Conservation (phyloP, 2,113 vertebrate genomes). For the Scytalopus superciliaris region DNA sequence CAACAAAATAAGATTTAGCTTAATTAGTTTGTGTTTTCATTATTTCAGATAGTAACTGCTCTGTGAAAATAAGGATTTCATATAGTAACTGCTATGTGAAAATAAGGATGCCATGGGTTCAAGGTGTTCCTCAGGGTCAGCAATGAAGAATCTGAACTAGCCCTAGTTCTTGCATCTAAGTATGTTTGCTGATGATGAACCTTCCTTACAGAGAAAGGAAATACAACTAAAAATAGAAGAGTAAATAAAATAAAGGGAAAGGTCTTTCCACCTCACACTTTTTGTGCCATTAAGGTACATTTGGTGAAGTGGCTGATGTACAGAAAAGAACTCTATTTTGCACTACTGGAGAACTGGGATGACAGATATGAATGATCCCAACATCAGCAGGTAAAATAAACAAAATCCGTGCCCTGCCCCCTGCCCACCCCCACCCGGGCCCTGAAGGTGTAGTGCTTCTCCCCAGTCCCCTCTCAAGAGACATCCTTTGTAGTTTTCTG, state of each 20-base stretch:
- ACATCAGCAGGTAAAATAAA: not conserved
- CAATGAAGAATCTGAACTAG: not conserved
- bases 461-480: not conserved
- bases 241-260: not conserved
- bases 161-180: not conserved
- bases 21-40: not conserved
- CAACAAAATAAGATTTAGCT: not conserved
- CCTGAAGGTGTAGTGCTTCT: not conserved
- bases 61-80: not conserved
- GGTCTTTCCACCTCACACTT: not conserved
- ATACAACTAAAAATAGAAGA: not conserved
- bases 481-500: not conserved
- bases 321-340: not conserved
- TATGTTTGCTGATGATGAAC: not conserved
- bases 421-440: not conserved
- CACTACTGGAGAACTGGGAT: not conserved
- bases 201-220: not conserved
- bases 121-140: not conserved
- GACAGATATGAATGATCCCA: not conserved
- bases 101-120: not conserved
- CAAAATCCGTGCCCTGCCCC: rapidly evolving
- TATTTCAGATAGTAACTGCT: not conserved
- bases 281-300: not conserved
- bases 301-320: not conserved
- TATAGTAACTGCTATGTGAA: not conserved